These are phyloP conservation scores for Eupithecia tripunctaria DNA, from an alignment of 2,888 invertebrate species.

Conservation along the genomic window DNA sequence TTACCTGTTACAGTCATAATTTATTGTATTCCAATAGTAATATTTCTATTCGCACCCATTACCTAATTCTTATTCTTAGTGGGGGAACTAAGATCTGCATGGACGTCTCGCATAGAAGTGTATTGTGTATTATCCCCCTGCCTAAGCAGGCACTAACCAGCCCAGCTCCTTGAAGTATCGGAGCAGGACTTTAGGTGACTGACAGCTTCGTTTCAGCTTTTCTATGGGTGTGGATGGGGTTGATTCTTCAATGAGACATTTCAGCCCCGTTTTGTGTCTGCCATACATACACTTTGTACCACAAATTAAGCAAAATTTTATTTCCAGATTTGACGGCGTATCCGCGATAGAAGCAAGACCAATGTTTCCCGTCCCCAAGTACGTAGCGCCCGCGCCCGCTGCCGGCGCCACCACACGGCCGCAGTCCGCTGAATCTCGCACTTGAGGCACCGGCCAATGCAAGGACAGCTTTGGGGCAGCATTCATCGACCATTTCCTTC, in stretches of 20 bases:
- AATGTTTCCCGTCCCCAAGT: slow-evolving; percentile 69
- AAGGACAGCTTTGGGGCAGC: slow-evolving; percentile 12
- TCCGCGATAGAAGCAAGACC: slow-evolving; percentile 71
- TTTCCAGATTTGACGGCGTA: slow-evolving; percentile 70
- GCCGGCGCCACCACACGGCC: slow-evolving; percentile 47
- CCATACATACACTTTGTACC: no score
- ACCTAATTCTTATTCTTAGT: no score
- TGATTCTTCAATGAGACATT: no score
- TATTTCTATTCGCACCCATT: not conserved
- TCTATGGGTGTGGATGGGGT: no score
- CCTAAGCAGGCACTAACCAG: no score
- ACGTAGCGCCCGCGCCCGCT: slow-evolving; percentile 48
- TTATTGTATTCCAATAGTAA: not conserved
- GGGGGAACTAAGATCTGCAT: no score
- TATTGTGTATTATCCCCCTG: no score
- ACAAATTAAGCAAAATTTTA: not conserved
- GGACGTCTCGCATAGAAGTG: no score
- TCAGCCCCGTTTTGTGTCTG: no score
- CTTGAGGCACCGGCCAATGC: slow-evolving; percentile 52
- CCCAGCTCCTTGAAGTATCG: no score
- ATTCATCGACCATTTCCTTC: not conserved
- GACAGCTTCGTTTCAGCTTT: no score
- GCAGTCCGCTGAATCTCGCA: slow-evolving; percentile 50
- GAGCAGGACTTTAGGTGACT: no score
- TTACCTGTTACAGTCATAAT: not conserved